phyloP scores from a whole-genome alignment of 2,113 vertebrate species.

The Machaerirhynchus nigripectus region DNA sequence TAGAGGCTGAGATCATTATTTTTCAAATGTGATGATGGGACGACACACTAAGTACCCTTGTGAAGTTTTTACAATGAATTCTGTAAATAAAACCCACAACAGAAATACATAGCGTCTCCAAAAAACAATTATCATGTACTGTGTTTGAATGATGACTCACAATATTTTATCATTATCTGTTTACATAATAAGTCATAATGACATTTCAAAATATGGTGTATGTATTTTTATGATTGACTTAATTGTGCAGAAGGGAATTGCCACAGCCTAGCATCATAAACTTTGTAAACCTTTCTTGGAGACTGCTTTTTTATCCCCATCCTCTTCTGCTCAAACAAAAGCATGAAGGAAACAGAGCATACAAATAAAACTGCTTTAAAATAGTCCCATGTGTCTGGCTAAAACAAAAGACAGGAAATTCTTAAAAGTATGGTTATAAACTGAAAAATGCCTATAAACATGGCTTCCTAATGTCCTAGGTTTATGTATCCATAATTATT shows the following conservation, averaged over 20 bases:
- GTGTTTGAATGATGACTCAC: not conserved
- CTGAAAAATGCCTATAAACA: slow-evolving; percentile 15
- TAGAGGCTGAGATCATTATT: slow-evolving; percentile 24
- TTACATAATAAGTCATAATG: slow-evolving; percentile 17
- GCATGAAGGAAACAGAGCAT: slow-evolving; percentile 23
- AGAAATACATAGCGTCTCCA: not conserved
- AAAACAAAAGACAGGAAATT: slow-evolving; percentile 57
- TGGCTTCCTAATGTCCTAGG: not conserved
- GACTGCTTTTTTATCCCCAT: not conserved
- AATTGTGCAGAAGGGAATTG: slow-evolving; percentile 14
- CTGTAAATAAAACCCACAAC: slow-evolving; percentile 1
- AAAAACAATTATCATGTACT: not conserved
- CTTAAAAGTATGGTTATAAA: slow-evolving; percentile 21
- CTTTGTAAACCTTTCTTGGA: slow-evolving; percentile 5
- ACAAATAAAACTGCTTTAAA: slow-evolving; percentile 48
- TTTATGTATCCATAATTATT: not conserved
- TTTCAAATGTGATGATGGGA: not conserved
- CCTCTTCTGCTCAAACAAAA: slow-evolving; percentile 36
- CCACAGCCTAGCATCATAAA: not conserved
- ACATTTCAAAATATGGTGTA: not conserved
- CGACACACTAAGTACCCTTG: not conserved
- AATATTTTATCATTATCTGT: slow-evolving; percentile 10
- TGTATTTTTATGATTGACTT: not conserved
- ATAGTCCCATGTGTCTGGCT: slow-evolving; percentile 1
- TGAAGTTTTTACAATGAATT: slow-evolving; percentile 22